Evolutionary conservation across 2,888 invertebrate genomes (phyloP), one percentile per base, ranked within the genome.

Genomic region (Mimumesa dahlbomi): DNA sequence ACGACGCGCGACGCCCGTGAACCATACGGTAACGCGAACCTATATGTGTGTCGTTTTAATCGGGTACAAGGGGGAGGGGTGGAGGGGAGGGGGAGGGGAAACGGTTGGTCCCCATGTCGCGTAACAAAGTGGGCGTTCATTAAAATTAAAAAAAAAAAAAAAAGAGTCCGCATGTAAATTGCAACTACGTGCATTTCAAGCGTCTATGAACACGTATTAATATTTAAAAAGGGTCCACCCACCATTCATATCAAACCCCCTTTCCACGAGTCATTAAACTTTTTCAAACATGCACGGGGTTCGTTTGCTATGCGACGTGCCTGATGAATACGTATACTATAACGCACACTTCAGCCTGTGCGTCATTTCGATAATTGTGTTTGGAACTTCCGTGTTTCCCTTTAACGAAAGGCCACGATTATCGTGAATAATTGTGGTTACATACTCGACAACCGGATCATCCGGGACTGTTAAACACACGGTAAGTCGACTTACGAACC

Each of bases 121-220:
- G 13, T 29, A 38, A 38, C 45, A 25, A 31, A 46, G 19, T 18
- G 31, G 18, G 13, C 16, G 56, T 57, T 49, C 49, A 14, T 57
- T 58, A 50, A 63, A 42, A 57, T 49, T 14, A 40, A 42, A 34
- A n/a, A 1, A 22, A 34, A n/a, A 1, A 22, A 19, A 9, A 13
- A 25, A 14, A 21, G 19, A 11, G 40, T 18, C 38, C 19, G 36
- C 57, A n/a, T n/a, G 29, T 7, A 25, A 18, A 22, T 50, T 36
- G 45, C 22, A 36, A 34, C 48, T 49, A 56, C 18, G 19, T 7
- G 9, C 9, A n/a, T 34, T 34, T 34, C n/a, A 11, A 34, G n/a
- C n/a, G n/a, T 34, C 34, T 7, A 34, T n/a, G 34, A 4, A n/a
- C n/a, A 4, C 34, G 9, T 34, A 34, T 34, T 34, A n/a, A 34